phyloP scores from a whole-genome alignment of 2,113 vertebrate genomes.

The Falco punctatus region DNA sequence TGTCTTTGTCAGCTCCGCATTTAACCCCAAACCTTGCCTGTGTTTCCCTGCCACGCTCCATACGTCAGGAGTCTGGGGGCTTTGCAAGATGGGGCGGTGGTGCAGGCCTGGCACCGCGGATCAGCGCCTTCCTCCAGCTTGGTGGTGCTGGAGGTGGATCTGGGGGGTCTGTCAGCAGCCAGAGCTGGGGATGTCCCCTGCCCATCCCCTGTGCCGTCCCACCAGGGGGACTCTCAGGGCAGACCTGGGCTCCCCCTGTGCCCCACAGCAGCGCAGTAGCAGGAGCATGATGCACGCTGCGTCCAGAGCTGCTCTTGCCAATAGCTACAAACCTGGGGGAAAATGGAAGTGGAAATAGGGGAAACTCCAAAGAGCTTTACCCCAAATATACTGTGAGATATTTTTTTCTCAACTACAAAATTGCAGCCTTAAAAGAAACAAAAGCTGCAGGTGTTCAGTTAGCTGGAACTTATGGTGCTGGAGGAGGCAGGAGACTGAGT shows the following conservation, averaged over 20 bases:
- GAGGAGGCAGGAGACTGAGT: not conserved
- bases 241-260: accelerated
- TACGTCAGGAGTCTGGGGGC: not conserved
- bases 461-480: accelerated
- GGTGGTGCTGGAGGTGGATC: not conserved
- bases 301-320: not conserved
- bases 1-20: not conserved
- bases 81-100: not conserved
- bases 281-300: not conserved
- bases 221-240: accelerated
- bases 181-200: not conserved
- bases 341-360: not conserved
- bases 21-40: not conserved
- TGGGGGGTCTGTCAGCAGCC: accelerated
- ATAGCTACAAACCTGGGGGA: not conserved
- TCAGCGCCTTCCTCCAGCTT: not conserved
- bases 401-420: not conserved
- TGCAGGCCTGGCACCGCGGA: not conserved
- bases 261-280: not conserved
- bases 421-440: not conserved
- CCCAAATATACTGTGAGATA: accelerated
- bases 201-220: accelerated
- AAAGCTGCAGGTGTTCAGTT: not conserved
- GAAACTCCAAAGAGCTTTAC: not conserved
- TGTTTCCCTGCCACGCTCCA: not conserved